Conservation (phyloP, 2,797 vertebrate genomes). For the Cossypha dichroa region DNA sequence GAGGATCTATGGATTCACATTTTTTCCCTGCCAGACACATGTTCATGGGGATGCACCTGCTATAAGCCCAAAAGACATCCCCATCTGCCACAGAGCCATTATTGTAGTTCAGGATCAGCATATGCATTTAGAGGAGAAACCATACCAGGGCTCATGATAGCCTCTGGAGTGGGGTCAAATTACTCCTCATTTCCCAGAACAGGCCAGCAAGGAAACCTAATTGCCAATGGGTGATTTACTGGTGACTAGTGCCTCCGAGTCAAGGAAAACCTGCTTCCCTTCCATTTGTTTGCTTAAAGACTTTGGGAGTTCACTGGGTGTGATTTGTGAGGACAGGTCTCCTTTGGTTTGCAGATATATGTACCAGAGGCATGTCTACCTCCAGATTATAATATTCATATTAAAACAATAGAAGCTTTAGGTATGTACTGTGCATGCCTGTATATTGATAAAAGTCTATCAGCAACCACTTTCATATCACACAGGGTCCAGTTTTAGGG, state of each 20-base stretch:
- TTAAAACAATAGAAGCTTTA: not conserved
- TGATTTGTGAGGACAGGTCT: not conserved
- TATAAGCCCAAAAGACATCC: not conserved
- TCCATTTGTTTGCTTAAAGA: not conserved
- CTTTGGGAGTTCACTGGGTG: not conserved
- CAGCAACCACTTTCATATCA: not conserved
- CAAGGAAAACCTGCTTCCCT: not conserved
- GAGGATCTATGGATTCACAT: not conserved
- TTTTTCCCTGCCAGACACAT: conserved; percentile 24
- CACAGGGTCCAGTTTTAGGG: not conserved
- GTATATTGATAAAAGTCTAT: not conserved
- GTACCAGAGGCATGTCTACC: not conserved
- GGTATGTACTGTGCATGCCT: not conserved
- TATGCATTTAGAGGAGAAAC: not conserved
- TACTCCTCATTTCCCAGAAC: not conserved
- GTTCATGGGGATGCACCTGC: not conserved
- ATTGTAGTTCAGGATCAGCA: not conserved
- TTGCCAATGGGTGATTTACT: not conserved
- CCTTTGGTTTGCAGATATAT: not conserved
- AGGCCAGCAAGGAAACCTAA: not conserved
- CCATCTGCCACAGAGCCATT: not conserved
- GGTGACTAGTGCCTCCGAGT: not conserved
- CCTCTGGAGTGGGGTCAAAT: not conserved
- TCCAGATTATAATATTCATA: not conserved
- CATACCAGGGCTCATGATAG: not conserved